Conservation (phyloP, 2,797 vertebrate species). For the Acomys russatus region DNA sequence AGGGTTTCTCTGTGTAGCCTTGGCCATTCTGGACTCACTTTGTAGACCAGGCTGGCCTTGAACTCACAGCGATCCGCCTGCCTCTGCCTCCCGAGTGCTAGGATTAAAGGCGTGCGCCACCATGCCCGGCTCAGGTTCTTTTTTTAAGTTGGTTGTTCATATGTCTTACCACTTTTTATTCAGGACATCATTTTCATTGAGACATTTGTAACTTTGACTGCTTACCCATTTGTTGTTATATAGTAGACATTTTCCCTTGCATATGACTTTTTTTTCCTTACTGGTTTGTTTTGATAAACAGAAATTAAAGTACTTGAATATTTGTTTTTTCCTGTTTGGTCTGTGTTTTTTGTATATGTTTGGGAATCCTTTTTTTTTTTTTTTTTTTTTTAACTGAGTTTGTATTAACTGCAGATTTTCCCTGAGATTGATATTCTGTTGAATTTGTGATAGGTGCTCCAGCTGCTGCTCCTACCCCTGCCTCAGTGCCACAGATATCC, state of each 20-base stretch:
- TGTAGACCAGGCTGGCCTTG: no score
- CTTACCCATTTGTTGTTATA: constrained; percentile 1
- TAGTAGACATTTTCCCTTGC: constrained; percentile 49
- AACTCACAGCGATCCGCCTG: no score
- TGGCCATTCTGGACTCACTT: no score
- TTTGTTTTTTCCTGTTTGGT: constrained; percentile 46
- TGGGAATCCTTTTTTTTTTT: not conserved
- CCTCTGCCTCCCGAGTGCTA: no score
- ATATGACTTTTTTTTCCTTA: not conserved
- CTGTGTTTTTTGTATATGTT: constrained; percentile 22
- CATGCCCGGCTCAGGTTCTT: constrained; percentile 9
- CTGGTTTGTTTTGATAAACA: constrained; percentile 40
- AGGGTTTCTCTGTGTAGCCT: no score
- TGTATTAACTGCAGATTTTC: not conserved
- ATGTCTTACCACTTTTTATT: constrained; percentile 30
- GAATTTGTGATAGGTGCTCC: constrained; percentile 90
- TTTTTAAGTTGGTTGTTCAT: constrained; percentile 58
- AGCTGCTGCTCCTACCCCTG: constrained; percentile 91
- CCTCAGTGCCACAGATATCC: constrained; percentile 92
- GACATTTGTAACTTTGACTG: constrained; percentile 35
- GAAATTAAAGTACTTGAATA: constrained; percentile 42
- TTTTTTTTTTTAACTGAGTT: not conserved
- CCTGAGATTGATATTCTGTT: constrained; percentile 53
- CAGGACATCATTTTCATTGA: constrained; percentile 27
- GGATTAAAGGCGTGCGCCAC: no score